Evolutionary conservation across 2,797 vertebrate genomes (phyloP).

Genomic region (Cercopithecus petaurista): DNA sequence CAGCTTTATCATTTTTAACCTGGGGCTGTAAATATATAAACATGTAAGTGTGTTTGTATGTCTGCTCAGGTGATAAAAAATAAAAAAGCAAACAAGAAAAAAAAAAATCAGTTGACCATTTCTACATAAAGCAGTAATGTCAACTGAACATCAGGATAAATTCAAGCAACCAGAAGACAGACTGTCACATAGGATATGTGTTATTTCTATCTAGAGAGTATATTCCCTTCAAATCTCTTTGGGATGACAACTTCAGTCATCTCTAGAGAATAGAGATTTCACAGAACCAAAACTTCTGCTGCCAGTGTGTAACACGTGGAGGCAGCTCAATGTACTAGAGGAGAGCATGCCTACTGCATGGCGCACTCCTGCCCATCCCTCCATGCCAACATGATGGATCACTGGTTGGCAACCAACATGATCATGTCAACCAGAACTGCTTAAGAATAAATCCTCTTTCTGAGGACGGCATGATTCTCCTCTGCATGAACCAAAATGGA

Average conservation of each 20-base stretch:
- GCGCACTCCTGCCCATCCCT: neutral
- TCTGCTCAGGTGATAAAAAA: neutral
- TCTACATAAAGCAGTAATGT: neutral
- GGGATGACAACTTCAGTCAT: neutral
- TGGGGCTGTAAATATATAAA: neutral
- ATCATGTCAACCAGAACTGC: neutral
- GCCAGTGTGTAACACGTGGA: neutral
- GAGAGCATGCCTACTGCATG: accelerated
- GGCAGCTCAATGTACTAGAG: neutral
- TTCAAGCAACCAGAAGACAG: neutral
- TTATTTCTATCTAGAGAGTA: neutral
- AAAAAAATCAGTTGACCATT: neutral
- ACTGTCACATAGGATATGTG: neutral
- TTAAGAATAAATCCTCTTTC: neutral
- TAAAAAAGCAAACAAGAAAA: neutral
- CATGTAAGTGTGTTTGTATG: neutral
- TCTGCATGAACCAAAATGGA: neutral
- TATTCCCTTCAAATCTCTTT: neutral
- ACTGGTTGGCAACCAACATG: too few species aligned
- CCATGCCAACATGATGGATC: accelerated
- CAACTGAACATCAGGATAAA: neutral
- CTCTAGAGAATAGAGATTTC: neutral
- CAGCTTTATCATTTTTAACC: neutral
- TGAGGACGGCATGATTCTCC: accelerated
- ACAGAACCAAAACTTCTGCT: neutral